phyloP scores from a whole-genome alignment of 2,797 vertebrate species.

The Sandelia bainsii region DNA sequence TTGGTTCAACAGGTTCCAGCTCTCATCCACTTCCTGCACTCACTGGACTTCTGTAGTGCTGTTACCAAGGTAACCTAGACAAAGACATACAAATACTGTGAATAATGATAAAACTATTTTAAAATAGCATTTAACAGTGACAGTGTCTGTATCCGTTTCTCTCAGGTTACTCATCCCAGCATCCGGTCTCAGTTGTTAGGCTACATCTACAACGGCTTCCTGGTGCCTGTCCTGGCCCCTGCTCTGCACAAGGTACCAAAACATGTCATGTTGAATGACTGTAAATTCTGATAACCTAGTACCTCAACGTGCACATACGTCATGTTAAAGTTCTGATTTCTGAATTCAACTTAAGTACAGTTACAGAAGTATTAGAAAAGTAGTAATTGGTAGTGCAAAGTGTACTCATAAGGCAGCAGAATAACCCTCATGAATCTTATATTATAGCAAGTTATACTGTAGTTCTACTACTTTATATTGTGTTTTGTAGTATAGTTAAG shows the following conservation, averaged over 20 bases:
- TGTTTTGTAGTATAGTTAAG: too few relatives aligned
- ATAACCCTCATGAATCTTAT: too few relatives aligned
- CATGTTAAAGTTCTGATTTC: too few relatives aligned
- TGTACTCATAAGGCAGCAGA: too few relatives aligned
- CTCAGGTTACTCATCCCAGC: conserved; percentile 91
- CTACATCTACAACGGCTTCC: conserved; percentile 97
- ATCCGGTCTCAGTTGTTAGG: conserved; percentile 92
- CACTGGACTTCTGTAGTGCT: conserved; percentile 94
- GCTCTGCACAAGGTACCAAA: conserved; percentile 93
- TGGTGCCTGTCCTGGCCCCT: conserved; percentile 95
- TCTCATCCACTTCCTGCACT: conserved; percentile 95
- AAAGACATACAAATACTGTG: background rate
- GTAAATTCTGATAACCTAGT: background rate
- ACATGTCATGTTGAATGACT: background rate
- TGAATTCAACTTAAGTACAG: too few relatives aligned
- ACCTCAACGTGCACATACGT: too few relatives aligned
- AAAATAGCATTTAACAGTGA: background rate
- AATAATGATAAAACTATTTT: background rate
- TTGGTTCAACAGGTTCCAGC: conserved; percentile 83
- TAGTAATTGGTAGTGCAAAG: too few relatives aligned
- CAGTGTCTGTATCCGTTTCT: background rate
- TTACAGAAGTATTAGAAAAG: too few relatives aligned
- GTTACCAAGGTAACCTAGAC: conserved; percentile 90
- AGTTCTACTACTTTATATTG: too few relatives aligned
- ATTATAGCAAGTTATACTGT: too few relatives aligned